Conservation (phyloP, 2,113 vertebrate species). For the Grammomys surdaster region DNA sequence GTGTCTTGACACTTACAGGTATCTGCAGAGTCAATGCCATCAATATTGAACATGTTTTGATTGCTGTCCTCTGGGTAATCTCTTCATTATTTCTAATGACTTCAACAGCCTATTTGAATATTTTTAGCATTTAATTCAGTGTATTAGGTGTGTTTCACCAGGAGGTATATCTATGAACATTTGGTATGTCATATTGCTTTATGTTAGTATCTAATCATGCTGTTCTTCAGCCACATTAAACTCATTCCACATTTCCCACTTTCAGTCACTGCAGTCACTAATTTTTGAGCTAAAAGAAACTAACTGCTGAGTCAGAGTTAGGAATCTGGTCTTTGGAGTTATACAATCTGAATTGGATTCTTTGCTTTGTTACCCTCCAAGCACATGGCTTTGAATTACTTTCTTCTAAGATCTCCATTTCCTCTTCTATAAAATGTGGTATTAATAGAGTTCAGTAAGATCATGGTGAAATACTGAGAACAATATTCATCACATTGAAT, state of each 20-base stretch:
- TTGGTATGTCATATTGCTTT: slow-evolving; percentile 21
- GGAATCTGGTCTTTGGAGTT: not conserved
- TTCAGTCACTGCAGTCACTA: not conserved
- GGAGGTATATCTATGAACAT: slow-evolving; percentile 15
- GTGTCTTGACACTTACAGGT: not conserved
- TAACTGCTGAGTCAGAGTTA: not conserved
- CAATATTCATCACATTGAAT: not conserved
- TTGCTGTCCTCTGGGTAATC: not conserved
- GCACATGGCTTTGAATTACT: not conserved
- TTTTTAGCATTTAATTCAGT: not conserved
- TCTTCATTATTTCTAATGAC: not conserved
- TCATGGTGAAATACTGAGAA: not conserved
- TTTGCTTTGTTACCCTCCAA: not conserved
- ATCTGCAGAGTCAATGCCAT: not conserved
- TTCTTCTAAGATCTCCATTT: not conserved
- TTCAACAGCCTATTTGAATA: not conserved
- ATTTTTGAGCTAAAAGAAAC: slow-evolving; percentile 1
- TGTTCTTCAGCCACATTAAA: not conserved
- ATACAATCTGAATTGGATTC: not conserved
- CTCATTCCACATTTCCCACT: not conserved
- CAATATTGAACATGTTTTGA: not conserved
- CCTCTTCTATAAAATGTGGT: not conserved
- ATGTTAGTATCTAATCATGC: slow-evolving; percentile 1
- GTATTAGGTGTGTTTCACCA: not conserved
- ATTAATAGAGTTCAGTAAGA: not conserved